Base-by-base conservation (phyloP, 2,888 invertebrate species). In the Latheticus oryzae region DNA sequence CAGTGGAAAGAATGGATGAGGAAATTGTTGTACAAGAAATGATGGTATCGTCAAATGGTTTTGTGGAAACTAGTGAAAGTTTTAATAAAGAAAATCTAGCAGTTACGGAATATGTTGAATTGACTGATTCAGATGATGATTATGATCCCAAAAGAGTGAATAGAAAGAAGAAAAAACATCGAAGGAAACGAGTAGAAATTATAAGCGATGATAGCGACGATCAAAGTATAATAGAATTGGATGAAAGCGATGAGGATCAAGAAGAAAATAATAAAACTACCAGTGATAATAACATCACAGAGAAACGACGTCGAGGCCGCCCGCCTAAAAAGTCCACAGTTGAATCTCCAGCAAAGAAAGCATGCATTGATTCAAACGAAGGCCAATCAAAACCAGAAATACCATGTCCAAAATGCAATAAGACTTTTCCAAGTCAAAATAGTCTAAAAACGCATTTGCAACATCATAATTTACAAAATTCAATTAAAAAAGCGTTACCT, bases 21-120 rank as follows among this genome's bases (percentile, higher is more conserved):
- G 78, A 79, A 61, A 78, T 79, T 33, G 75, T 78, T 2, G 76
- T 78, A 1, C 72, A 78, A 55, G 76, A 77, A 63, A 76, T 78
- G 2, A 73, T 76, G 42, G 74, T 78, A 4, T 73, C 73, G 21
- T 74, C 75, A 0, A 74, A 70, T 53, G 75, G 76, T 38, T 74
- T 73, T 53, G 61, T 78, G 4, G 74, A 77, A 58, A 57, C 64
- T 21, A 17, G 60, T 33, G 5, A 8, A 45, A 19, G 30, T 45
- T 26, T 52, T 2, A 51, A 53, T 13, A 35, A 60, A 26, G 52
- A 45, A 8, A 45, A 38, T 19, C 7, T 53, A 2, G 50, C 67
- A 64, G 63, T 72, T 5, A 72, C 71, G 2, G 74, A 73, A 19
- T 69, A 71, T 42, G 74, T 77, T 3, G 73, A 77, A 30, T 52